Evolutionary conservation across 2,888 invertebrate species (phyloP), one percentile per base, ranked within the genome.

Genomic region (Ophioninae sp.): DNA sequence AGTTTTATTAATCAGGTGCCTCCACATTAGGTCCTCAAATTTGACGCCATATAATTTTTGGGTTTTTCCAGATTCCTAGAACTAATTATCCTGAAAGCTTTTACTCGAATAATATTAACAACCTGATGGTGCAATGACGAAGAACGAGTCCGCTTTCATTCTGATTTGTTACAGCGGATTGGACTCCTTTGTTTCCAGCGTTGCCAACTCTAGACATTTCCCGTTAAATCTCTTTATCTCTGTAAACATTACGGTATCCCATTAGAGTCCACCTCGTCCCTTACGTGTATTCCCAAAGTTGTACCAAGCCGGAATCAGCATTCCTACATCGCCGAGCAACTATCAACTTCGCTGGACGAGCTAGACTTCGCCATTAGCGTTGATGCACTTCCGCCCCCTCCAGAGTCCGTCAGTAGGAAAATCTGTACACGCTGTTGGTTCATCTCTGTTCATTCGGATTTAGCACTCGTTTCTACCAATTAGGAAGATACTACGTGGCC

Each of bases 301-400:
- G 72, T 51, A 51, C 51, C 51, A 17, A 51, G 41, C 75, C 37
- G 71, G 30, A 80, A 73, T 63, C 68, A 77, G 51, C 86, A 85
- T 82, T 81, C 82, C 51, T 51, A 17, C 51, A 51, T 51, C 51
- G 17, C 51, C 51, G 51, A 51, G 17, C 51, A 13, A 41, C 23
- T 17, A 6, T 87, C 87, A 92, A 92, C 90, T 92, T 92, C 86
- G 86, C 82, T 91, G 91, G 91, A 91, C 91, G 88, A 87, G 88
- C 20, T 30, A 87, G 91, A 91, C 91, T 91, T 90, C 88, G 87
- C 90, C 90, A 90, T 91, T 90, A 91, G 86, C 87, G 13, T 85
- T 87, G 86, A 87, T 88, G 85, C 30, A 82, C 85, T 84, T 82
- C 79, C 76, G 82, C 79, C 8, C 58, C 8, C 20, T 20, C 39